phyloP scores from a whole-genome alignment of 2,113 vertebrate species.

The Dermatemys mawii region DNA sequence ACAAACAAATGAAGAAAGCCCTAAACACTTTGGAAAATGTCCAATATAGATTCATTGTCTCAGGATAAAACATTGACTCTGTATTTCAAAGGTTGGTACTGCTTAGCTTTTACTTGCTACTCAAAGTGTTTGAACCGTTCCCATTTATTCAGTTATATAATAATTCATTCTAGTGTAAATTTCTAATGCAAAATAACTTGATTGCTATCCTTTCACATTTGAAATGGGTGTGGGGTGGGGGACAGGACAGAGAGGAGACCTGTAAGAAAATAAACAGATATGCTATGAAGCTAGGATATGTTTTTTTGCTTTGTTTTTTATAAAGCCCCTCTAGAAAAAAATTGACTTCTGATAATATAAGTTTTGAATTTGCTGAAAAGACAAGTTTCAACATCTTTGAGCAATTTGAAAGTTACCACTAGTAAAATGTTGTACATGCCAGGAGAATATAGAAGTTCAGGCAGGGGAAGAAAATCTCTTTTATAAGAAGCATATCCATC shows the following conservation, averaged over 20 bases:
- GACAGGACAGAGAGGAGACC: fast-evolving
- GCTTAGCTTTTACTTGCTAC: neutral
- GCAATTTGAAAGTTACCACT: neutral
- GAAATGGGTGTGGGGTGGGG: neutral
- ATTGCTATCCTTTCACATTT: neutral
- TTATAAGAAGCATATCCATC: too few species aligned
- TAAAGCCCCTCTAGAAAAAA: neutral
- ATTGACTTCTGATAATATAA: neutral
- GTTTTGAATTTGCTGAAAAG: neutral
- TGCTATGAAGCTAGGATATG: neutral
- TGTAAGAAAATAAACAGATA: neutral
- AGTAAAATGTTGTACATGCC: neutral
- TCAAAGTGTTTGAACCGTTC: neutral
- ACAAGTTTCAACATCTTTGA: neutral
- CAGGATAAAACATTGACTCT: neutral
- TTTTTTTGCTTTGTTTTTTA: fast-evolving
- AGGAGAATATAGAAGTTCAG: neutral
- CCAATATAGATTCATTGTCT: neutral
- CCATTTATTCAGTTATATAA: neutral
- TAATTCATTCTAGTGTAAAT: neutral
- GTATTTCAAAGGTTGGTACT: neutral
- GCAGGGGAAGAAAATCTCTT: neutral
- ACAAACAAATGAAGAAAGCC: neutral
- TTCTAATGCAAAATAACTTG: neutral
- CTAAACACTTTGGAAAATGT: neutral